Percentiles rank a stretch among this genome's conserved stretches.
These are phyloP conservation scores for Drosophila subquinaria DNA, from an alignment of 2,888 invertebrate genomes.

Conservation along the genomic window DNA sequence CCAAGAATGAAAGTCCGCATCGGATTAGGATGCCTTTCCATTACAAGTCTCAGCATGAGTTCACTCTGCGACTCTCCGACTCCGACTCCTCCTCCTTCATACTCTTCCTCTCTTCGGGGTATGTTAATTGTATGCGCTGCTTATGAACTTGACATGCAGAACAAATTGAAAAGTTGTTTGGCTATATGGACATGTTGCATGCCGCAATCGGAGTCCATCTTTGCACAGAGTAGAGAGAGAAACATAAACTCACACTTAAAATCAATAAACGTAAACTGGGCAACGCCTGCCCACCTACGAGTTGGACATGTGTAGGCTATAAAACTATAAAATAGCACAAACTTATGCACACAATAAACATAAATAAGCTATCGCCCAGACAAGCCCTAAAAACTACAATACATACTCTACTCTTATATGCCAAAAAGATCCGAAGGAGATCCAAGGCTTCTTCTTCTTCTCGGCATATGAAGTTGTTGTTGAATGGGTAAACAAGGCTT, in stretches of 20 bases:
- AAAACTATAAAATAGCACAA: slow-evolving; percentile 76
- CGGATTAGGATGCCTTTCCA: slow-evolving; percentile 41
- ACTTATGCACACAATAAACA: slow-evolving; percentile 74
- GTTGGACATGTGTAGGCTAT: slow-evolving; percentile 64
- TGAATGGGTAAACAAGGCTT: slow-evolving; percentile 79
- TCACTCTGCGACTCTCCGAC: slow-evolving; percentile 16
- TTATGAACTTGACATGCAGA: slow-evolving; percentile 72
- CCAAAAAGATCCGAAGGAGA: slow-evolving; percentile 21
- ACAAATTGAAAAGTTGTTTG: slow-evolving; percentile 42
- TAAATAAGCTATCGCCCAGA: slow-evolving; percentile 55
- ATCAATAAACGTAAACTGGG: slow-evolving; percentile 76
- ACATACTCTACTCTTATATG: slow-evolving; percentile 3
- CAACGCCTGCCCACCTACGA: slow-evolving; percentile 67
- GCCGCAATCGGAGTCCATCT: slow-evolving; percentile 24
- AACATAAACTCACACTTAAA: slow-evolving; percentile 78
- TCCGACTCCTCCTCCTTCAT: background rate
- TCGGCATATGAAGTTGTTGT: slow-evolving; percentile 73
- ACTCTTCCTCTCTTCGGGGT: background rate
- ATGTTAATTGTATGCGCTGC: slow-evolving; percentile 68
- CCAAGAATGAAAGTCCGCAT: slow-evolving; percentile 35
- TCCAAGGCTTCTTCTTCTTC: background rate
- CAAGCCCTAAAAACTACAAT: slow-evolving; percentile 43
- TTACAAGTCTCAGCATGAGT: slow-evolving; percentile 63
- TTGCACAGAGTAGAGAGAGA: slow-evolving; percentile 13
- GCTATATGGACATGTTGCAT: slow-evolving; percentile 38